Conservation (phyloP, 2,113 vertebrate species). For the Elephantulus edwardii region DNA sequence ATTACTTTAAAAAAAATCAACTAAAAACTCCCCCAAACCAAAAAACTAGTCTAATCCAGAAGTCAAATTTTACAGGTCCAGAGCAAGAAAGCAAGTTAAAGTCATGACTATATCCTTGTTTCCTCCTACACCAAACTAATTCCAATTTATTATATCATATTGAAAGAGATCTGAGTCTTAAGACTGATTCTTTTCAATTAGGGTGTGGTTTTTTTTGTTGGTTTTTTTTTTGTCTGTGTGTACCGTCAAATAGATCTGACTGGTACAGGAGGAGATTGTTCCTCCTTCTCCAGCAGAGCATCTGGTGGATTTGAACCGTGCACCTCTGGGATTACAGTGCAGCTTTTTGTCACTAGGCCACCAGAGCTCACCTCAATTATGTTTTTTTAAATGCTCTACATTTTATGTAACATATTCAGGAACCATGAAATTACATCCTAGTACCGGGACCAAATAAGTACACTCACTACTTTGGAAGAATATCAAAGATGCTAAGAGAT, state of each 20-base stretch:
- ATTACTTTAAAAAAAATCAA: no score
- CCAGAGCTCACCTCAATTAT: no score
- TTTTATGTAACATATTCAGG: no score
- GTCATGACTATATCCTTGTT: neutral
- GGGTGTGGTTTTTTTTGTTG: no score
- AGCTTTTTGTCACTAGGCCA: no score
- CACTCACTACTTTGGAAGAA: neutral
- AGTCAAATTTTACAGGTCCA: neutral
- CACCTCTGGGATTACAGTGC: no score
- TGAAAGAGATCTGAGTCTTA: neutral
- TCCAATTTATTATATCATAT: neutral
- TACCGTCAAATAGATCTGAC: no score
- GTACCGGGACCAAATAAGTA: neutral
- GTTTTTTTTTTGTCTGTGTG: no score
- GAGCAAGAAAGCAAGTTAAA: constrained; percentile 13
- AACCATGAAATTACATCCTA: neutral
- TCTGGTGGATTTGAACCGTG: no score
- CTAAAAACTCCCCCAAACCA: no score
- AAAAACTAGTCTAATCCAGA: neutral
- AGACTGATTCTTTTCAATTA: neutral
- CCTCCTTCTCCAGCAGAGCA: no score
- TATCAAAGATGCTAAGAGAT: neutral
- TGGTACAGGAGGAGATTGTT: no score
- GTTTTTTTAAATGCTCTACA: neutral
- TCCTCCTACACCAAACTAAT: constrained; percentile 2